Evolutionary conservation across 2,113 vertebrate genomes (phyloP).

Genomic region (Pollimyrus isidori): DNA sequence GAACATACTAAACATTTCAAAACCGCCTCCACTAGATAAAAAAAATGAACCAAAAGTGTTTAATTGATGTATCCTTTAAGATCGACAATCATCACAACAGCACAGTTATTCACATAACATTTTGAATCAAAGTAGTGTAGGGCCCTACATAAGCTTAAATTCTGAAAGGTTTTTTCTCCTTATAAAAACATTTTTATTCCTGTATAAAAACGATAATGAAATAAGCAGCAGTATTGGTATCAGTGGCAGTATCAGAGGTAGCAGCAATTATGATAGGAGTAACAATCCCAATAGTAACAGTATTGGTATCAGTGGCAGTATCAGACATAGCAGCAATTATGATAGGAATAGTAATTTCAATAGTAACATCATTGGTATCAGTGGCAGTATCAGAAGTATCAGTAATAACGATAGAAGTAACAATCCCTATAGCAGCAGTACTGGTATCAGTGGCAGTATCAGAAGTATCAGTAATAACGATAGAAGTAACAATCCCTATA

Average conservation of each 20-base stretch:
- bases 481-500: slow-evolving; percentile 68
- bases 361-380: slow-evolving; percentile 57
- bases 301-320: slow-evolving; percentile 60
- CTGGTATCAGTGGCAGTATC: slow-evolving; percentile 71
- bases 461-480: slow-evolving; percentile 70
- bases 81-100: neutral
- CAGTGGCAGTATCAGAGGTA: slow-evolving; percentile 67
- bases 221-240: slow-evolving; percentile 16
- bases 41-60: neutral
- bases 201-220: neutral
- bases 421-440: too few species aligned
- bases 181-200: neutral
- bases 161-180: neutral
- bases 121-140: neutral
- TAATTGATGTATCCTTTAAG: neutral
- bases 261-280: slow-evolving; percentile 66
- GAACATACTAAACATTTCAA: neutral
- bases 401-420: slow-evolving; percentile 12
- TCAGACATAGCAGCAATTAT: slow-evolving; percentile 70
- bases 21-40: neutral
- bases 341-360: slow-evolving; percentile 67
- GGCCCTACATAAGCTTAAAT: neutral
- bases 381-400: too few species aligned
- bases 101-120: neutral
- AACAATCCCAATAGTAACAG: slow-evolving; percentile 70